Base-by-base conservation (phyloP, 2,888 invertebrate genomes). In the Artemia sinica region DNA sequence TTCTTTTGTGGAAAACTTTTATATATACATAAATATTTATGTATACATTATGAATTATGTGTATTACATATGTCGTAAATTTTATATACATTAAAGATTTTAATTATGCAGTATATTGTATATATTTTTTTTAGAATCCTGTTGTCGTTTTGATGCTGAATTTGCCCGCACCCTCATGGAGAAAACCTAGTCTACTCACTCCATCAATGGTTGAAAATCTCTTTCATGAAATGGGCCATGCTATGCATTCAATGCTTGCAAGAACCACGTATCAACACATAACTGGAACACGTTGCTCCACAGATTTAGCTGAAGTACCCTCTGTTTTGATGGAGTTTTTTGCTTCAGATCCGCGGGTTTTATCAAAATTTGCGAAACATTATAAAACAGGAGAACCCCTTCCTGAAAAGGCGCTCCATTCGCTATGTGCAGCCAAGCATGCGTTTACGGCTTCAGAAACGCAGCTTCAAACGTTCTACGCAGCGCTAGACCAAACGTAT, bases 241-340 rank as follows among this genome's bases (percentile, higher is more conserved):
- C 97, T 14, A 86, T 97, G 84, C 98, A 98, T 80, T 95, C 96
- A 18, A 96, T 98, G 94, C 80, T 98, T 73, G 98, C 92, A 3
- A 84, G 73, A 72, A 95, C 96, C 0, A 84, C 85, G 71, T 91
- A 95, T 80, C 98, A 98, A 79, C 97, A 98, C 80, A 93, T 97
- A 66, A 89, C 95, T 6, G 96, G 97, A 71, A 99, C 98, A 0
- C 82, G 98, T 70, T 97, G 96, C 77, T 85, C 91, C 72, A 96
- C 97, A 7, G 98, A 99, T 81, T 90, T 98, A 76, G 97, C 98
- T 1, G 98, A 99, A 83, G 91, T 98, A 65, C 98, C 98, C 9
- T 95, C 95, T n/a, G 88, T 96, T 71, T 82, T 98, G 18, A 95
- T 97, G 94, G 98, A 98, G 80, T 92, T 91, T 79, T 98, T 97